These are phyloP conservation scores for Copidosoma floridanum DNA, from an alignment of 1,140 invertebrate genomes.

Conservation along the genomic window DNA sequence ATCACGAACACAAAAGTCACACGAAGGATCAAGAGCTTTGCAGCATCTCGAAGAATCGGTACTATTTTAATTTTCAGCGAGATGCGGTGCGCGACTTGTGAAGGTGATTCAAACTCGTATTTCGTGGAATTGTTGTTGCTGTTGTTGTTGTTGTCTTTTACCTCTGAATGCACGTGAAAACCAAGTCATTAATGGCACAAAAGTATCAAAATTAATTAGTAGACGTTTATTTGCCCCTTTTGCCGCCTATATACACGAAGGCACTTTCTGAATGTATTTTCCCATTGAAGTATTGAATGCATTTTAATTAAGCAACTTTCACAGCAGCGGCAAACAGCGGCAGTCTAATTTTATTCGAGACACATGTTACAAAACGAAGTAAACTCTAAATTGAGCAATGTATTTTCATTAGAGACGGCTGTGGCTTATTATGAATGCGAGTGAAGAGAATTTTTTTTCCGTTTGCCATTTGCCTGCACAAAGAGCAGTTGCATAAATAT, in stretches of 20 bases:
- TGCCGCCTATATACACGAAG: neutral
- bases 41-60: no score
- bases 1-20: no score
- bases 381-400: conserved; percentile 26
- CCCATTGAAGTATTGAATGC: conserved; percentile 12
- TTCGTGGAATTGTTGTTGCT: no score
- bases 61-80: no score
- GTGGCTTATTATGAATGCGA: conserved; percentile 21
- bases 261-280: conserved; percentile 7
- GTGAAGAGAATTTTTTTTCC: conserved; percentile 10
- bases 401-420: conserved; percentile 21
- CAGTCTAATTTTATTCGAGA: conserved; percentile 25
- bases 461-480: no score
- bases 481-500: conserved; percentile 1
- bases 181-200: no score
- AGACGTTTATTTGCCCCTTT: conserved; percentile 7
- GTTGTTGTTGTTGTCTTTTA: no score
- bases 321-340: no score
- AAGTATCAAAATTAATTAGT: conserved; percentile 16
- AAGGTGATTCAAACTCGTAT: no score
- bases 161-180: no score
- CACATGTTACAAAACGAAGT: conserved; percentile 25
- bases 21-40: no score
- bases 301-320: conserved; percentile 26
- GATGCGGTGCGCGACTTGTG: no score